Conservation (phyloP, 2,888 invertebrate species). For the Lutraria lutraria region DNA sequence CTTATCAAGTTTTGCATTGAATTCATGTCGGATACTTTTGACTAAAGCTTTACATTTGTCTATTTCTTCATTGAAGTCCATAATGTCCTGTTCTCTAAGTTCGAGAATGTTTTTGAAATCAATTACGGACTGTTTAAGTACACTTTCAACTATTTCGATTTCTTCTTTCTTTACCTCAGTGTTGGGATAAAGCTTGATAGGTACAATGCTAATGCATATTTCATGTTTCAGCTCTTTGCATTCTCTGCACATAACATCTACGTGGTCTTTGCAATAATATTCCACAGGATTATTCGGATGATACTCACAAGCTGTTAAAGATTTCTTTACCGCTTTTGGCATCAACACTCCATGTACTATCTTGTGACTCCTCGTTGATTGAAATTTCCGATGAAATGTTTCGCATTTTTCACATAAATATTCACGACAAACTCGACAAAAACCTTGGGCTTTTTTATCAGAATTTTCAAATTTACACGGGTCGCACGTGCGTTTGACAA, state of each 20-base stretch:
- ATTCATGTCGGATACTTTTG: conserved; percentile 48
- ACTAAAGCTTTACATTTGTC: conserved; percentile 41
- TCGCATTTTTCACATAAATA: conserved; percentile 63
- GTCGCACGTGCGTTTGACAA: conserved; percentile 53
- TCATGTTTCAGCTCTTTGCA: conserved; percentile 59
- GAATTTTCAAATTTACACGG: conserved; percentile 59
- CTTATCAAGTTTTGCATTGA: conserved; percentile 56
- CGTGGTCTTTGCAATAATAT: conserved; percentile 60
- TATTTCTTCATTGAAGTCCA: conserved; percentile 49
- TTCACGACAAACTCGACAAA: conserved; percentile 56
- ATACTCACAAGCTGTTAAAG: conserved; percentile 53
- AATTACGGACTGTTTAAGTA: conserved; percentile 30
- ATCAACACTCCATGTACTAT: conserved; percentile 62
- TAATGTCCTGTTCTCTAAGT: conserved; percentile 50
- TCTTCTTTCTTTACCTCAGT: conserved; percentile 56
- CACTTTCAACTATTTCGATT: conserved; percentile 38
- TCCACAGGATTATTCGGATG: conserved; percentile 59
- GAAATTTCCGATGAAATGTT: conserved; percentile 61
- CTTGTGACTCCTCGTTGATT: conserved; percentile 55
- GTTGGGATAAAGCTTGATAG: conserved; percentile 51
- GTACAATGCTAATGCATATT: conserved; percentile 50
- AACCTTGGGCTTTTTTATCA: conserved; percentile 55
- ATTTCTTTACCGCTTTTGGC: conserved; percentile 64
- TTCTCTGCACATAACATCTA: conserved; percentile 57
- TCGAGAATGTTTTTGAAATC: conserved; percentile 51